Conservation (phyloP, 2,113 vertebrate genomes). For the Microtus ochrogaster region DNA sequence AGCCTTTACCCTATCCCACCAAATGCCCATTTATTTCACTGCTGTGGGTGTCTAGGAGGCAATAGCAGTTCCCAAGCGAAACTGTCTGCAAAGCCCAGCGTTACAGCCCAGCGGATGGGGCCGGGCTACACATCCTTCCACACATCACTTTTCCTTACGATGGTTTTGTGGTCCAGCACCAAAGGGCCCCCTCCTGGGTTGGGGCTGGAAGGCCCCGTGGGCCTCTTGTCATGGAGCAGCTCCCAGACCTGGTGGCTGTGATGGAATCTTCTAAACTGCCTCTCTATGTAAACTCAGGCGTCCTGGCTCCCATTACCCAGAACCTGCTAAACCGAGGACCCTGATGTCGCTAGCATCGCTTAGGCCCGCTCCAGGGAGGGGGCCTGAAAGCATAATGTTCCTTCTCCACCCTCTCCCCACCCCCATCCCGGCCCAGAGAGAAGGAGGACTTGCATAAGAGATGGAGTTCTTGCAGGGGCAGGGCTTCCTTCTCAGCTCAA, state of each 20-base stretch:
- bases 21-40: neutral
- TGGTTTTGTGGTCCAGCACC: neutral
- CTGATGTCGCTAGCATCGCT: neutral
- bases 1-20: neutral
- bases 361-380: no score
- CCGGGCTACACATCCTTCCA: neutral
- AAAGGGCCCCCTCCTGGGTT: neutral
- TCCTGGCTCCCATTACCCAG: neutral
- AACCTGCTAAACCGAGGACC: neutral
- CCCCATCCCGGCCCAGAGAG: neutral
- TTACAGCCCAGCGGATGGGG: neutral
- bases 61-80: neutral
- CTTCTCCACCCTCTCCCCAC: neutral
- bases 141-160: neutral
- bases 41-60: neutral
- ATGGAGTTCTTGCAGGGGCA: no score
- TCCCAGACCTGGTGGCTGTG: neutral
- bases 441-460: neutral
- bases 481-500: neutral
- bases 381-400: neutral
- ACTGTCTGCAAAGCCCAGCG: neutral
- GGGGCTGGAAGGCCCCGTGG: neutral
- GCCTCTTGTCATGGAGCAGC: neutral
- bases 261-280: conserved; percentile 31
- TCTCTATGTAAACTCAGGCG: no score